A percentile compares a stretch with the other conserved stretches of the same genome.
phyloP scores from a whole-genome alignment of 2,888 invertebrate species.

The Patella ulyssiponensis region DNA sequence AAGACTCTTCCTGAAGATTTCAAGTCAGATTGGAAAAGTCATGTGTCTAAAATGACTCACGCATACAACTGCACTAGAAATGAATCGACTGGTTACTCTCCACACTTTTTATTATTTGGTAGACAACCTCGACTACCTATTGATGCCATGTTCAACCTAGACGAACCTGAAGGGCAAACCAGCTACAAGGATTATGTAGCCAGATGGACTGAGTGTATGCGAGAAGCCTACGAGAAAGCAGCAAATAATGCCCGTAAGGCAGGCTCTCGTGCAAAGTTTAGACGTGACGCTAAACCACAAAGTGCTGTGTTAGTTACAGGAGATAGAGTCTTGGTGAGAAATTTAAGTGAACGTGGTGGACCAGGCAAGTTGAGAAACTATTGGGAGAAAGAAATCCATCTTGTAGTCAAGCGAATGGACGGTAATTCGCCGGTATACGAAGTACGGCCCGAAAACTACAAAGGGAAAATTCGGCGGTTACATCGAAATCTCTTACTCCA shows the following conservation, averaged over 20 bases:
- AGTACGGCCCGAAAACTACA: not conserved
- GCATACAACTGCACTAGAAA: constrained; percentile 42
- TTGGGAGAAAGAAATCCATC: constrained; percentile 18
- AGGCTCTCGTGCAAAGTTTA: not conserved
- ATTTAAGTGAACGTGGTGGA: constrained; percentile 20
- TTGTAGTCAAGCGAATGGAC: constrained; percentile 10
- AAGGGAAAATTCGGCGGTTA: not conserved
- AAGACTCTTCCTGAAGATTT: constrained; percentile 13
- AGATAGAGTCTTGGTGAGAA: constrained; percentile 22
- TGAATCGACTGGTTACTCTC: constrained; percentile 36
- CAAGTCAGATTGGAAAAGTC: constrained; percentile 22
- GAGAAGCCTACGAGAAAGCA: constrained; percentile 9
- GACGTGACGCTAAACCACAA: not conserved
- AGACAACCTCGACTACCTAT: constrained; percentile 27
- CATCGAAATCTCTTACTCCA: not conserved
- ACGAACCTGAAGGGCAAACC: not conserved
- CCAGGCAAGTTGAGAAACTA: constrained; percentile 23
- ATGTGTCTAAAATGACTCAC: constrained; percentile 36
- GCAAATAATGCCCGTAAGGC: constrained; percentile 1
- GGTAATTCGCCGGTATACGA: not conserved
- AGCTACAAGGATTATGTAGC: constrained; percentile 15
- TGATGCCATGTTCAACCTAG: constrained; percentile 17
- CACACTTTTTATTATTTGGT: constrained; percentile 36
- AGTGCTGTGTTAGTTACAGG: constrained; percentile 21
- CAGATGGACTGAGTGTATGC: constrained; percentile 19